A percentile compares a stretch with the other conserved stretches of the same genome.
These are phyloP conservation scores for Philereme transversata DNA, from an alignment of 2,888 invertebrate species.

Conservation along the genomic window DNA sequence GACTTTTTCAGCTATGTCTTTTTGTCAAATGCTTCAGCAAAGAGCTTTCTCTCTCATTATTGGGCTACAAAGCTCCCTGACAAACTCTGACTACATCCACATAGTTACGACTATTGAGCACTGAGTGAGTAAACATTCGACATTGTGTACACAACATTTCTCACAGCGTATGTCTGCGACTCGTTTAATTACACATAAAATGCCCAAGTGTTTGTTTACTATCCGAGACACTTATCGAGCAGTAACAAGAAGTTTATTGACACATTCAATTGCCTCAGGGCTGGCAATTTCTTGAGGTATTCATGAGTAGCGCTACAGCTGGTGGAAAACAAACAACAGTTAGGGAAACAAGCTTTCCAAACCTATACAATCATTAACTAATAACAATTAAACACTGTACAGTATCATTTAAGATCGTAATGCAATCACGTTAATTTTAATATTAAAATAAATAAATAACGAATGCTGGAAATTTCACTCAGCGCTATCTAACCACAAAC, in stretches of 20 bases:
- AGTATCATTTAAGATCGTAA: too few relatives aligned
- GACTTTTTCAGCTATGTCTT: too few relatives aligned
- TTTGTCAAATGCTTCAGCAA: too few relatives aligned
- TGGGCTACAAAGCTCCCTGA: neutral
- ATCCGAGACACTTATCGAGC: slow-evolving; percentile 66
- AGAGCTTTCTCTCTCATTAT: too few relatives aligned
- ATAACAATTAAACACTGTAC: too few relatives aligned
- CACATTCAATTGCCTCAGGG: slow-evolving; percentile 60
- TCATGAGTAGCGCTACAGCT: slow-evolving; percentile 9
- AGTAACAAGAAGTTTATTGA: slow-evolving; percentile 70
- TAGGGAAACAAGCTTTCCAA: slow-evolving; percentile 8
- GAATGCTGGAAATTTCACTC: too few relatives aligned
- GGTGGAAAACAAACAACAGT: slow-evolving; percentile 11
- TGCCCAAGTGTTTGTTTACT: slow-evolving; percentile 66
- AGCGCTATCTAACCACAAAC: too few relatives aligned
- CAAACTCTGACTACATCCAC: slow-evolving; percentile 13
- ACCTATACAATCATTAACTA: too few relatives aligned
- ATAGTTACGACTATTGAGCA: slow-evolving; percentile 20
- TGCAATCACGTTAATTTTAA: too few relatives aligned
- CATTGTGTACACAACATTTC: slow-evolving; percentile 28
- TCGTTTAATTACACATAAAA: slow-evolving; percentile 76
- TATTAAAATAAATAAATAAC: too few relatives aligned
- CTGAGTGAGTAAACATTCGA: slow-evolving; percentile 22
- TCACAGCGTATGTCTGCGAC: slow-evolving; percentile 38
- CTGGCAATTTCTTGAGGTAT: slow-evolving; percentile 34